Percentiles rank a stretch among this genome's conserved stretches.
These are phyloP conservation scores for Eristalis pertinax DNA, from an alignment of 2,888 invertebrate species.

Conservation along the genomic window DNA sequence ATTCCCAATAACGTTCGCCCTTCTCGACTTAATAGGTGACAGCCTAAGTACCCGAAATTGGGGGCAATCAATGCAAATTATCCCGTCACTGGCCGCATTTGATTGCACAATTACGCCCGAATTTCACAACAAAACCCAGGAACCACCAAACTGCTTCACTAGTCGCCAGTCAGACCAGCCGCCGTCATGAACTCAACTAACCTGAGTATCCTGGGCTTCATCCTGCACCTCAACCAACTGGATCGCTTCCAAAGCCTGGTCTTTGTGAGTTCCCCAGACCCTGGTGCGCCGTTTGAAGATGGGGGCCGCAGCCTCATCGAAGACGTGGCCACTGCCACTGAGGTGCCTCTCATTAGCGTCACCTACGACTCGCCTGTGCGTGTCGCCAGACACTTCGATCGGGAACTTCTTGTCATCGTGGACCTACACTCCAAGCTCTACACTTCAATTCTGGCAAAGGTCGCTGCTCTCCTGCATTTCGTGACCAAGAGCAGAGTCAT, in stretches of 20 bases:
- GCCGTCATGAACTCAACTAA: slow-evolving; percentile 2
- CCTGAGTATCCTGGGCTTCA: not conserved
- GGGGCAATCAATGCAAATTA: too few species aligned
- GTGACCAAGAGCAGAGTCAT: not conserved
- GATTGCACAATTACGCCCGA: too few species aligned
- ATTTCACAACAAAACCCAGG: not conserved
- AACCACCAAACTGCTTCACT: not conserved
- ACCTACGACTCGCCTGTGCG: not conserved
- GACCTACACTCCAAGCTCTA: not conserved
- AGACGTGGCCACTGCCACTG: not conserved
- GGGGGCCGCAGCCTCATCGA: not conserved
- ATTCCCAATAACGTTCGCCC: too few species aligned
- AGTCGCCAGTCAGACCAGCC: not conserved
- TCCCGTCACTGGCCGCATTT: too few species aligned
- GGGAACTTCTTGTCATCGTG: slow-evolving; percentile 1
- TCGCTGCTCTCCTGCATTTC: not conserved
- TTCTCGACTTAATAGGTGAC: too few species aligned
- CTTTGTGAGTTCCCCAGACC: not conserved
- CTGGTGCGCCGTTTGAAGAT: not conserved
- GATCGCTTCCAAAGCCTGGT: slow-evolving; percentile 6
- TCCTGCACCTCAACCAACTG: not conserved
- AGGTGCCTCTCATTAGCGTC: not conserved
- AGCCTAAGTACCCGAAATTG: too few species aligned
- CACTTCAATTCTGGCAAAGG: not conserved
- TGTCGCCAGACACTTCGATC: not conserved